A percentile compares a stretch with the other conserved stretches of the same genome.
Conservation (phyloP, 2,888 invertebrate species). For the Pantelozetes paolii region DNA sequence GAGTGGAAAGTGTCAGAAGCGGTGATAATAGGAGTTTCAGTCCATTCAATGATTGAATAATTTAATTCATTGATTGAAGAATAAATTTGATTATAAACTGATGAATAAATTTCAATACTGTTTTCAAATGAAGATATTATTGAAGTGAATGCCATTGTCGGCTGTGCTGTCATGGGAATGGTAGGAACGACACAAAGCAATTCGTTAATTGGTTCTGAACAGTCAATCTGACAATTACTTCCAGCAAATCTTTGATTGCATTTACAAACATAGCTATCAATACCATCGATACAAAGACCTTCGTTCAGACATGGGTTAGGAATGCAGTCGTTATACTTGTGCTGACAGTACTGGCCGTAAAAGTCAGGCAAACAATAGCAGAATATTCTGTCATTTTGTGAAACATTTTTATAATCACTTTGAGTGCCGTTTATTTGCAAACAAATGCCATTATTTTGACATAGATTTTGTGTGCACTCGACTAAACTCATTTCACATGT, state of each 20-base stretch:
- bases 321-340: conserved; percentile 25
- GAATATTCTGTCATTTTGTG: background rate
- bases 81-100: background rate
- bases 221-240: conserved; percentile 33
- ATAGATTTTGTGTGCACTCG: conserved; percentile 15
- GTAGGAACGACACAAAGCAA: background rate
- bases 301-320: conserved; percentile 35
- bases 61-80: background rate
- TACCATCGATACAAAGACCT: conserved; percentile 27
- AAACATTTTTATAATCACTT: background rate
- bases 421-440: background rate
- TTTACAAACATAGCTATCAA: conserved; percentile 31
- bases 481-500: conserved; percentile 12
- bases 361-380: conserved; percentile 40
- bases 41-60: too few species aligned
- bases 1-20: background rate
- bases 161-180: background rate
- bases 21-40: background rate
- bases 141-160: background rate
- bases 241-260: conserved; percentile 10
- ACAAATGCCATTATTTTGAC: conserved; percentile 33
- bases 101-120: background rate
- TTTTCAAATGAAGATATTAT: background rate
- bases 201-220: background rate
- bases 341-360: conserved; percentile 29